Percentiles rank a stretch among this genome's conserved stretches.
Conservation (phyloP, 2,797 vertebrate genomes). For the Chlorospingus flavigularis region DNA sequence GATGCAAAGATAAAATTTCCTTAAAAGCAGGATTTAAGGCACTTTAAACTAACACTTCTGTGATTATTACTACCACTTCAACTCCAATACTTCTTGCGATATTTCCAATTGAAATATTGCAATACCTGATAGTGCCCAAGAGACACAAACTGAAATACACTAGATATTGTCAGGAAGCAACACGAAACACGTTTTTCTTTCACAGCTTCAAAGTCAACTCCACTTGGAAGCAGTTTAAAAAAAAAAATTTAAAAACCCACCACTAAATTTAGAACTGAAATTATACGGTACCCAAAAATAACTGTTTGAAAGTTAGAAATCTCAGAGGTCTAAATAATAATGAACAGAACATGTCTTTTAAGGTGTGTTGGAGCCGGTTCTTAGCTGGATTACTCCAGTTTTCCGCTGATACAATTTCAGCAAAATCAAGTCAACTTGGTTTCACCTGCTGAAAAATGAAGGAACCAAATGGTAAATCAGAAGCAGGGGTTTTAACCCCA, state of each 20-base stretch:
- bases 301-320: neutral
- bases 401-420: neutral
- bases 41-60: neutral
- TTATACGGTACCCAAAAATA: constrained; percentile 3
- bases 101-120: neutral
- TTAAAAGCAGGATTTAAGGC: neutral
- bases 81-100: neutral
- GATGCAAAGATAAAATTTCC: neutral
- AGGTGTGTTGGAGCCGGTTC: neutral
- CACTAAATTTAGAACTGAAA: constrained; percentile 36
- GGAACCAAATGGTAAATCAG: neutral
- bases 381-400: constrained; percentile 14
- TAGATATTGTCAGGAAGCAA: neutral
- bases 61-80: neutral
- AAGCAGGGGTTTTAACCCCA: neutral
- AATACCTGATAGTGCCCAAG: neutral
- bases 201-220: neutral
- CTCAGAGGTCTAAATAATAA: constrained; percentile 24
- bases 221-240: neutral
- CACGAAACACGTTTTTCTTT: neutral
- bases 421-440: neutral
- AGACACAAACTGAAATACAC: neutral
- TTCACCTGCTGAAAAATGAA: constrained; percentile 23
- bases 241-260: neutral
- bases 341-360: neutral